These are phyloP conservation scores for Rhegmatorhina hoffmannsi DNA, from an alignment of 2,113 vertebrate species.

Conservation along the genomic window DNA sequence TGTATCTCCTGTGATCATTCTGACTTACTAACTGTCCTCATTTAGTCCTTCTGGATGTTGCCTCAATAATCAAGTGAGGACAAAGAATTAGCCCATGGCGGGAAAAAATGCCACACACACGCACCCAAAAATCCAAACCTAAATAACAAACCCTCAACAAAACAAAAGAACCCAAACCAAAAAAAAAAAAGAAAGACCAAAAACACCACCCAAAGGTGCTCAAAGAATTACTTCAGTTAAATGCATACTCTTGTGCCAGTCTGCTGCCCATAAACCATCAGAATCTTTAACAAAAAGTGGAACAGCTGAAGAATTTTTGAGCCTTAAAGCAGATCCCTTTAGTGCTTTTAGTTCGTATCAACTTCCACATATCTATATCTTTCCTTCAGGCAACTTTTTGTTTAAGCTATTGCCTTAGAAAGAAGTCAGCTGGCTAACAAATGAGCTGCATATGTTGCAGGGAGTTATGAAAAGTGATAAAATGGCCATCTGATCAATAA, in stretches of 20 bases:
- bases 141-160: fast-evolving
- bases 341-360: background rate
- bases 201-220: background rate
- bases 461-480: background rate
- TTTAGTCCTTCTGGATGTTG: background rate
- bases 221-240: background rate
- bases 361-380: background rate
- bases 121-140: background rate
- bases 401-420: background rate
- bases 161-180: background rate
- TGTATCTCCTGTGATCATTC: background rate
- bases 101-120: background rate
- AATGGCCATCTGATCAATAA: background rate
- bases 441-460: background rate
- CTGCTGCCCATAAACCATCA: background rate
- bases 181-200: background rate
- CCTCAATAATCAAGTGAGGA: background rate
- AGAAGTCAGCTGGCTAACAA: background rate
- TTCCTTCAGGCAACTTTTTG: background rate
- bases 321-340: background rate
- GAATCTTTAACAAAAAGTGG: background rate
- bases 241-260: background rate
- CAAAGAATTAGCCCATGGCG: background rate
- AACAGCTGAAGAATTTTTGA: background rate
- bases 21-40: background rate